Evolutionary conservation across 1,140 invertebrate species (phyloP).

Genomic region (Drosophila pseudoobscura): DNA sequence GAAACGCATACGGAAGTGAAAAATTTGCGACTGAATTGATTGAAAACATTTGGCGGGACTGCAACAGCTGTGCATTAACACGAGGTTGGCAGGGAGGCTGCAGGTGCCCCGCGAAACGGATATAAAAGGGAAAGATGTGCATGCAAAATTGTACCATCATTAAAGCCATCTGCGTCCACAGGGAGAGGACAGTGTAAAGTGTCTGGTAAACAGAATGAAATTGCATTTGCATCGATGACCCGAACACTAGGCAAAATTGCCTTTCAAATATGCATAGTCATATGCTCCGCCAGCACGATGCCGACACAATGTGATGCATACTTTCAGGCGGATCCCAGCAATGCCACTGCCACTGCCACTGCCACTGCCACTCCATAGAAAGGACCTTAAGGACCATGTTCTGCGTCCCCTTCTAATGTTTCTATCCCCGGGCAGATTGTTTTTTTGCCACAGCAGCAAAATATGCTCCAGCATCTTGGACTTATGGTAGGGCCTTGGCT

Average conservation of each 20-base stretch:
- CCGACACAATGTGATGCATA: conserved; percentile 49
- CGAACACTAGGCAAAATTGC: conserved; percentile 60
- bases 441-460: conserved; percentile 24
- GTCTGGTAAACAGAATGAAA: conserved; percentile 71
- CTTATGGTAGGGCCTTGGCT: conserved; percentile 43
- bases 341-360: not conserved
- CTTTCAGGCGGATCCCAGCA: conserved; percentile 17
- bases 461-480: conserved; percentile 27
- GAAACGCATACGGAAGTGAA: conserved; percentile 70
- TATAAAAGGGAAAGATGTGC: conserved; percentile 53
- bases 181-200: conserved; percentile 43
- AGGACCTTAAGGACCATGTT: conserved; percentile 34
- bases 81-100: conserved; percentile 18
- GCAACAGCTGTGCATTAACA: conserved; percentile 45
- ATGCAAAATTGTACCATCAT: conserved; percentile 8
- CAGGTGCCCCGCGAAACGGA: conserved; percentile 39
- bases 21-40: conserved; percentile 75
- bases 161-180: conserved; percentile 3
- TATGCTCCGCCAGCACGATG: conserved; percentile 65
- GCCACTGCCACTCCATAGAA: conserved; percentile 1
- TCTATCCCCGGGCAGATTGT: conserved; percentile 58
- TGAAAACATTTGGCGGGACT: conserved; percentile 49
- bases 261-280: conserved; percentile 79
- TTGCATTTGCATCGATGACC: conserved; percentile 70
- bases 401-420: conserved; percentile 48